Evolutionary conservation across 2,797 vertebrate species (phyloP).

Genomic region (Lithobates sylvaticus): DNA sequence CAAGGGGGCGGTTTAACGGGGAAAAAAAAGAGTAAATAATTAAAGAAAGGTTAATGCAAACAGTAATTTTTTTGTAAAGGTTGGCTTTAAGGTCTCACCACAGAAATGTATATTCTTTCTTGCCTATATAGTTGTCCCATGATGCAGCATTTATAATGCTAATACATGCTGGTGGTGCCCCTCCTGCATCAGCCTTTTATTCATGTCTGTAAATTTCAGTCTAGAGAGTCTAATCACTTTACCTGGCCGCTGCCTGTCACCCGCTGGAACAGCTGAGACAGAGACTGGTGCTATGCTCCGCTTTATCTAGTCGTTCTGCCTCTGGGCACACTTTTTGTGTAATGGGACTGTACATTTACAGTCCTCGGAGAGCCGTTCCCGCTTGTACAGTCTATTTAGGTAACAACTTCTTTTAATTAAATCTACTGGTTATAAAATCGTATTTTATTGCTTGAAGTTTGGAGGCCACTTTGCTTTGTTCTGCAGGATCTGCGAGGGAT

Average conservation of each 20-base stretch:
- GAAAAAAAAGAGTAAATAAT: too few species aligned
- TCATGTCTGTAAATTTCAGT: neutral
- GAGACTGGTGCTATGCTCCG: neutral
- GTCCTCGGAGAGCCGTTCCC: slow-evolving; percentile 38
- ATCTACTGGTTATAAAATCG: slow-evolving; percentile 46
- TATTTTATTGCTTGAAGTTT: slow-evolving; percentile 32
- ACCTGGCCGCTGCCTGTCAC: neutral
- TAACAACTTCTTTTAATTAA: slow-evolving; percentile 55
- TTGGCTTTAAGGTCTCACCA: too few species aligned
- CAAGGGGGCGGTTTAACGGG: too few species aligned
- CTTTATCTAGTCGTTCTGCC: slow-evolving; percentile 39
- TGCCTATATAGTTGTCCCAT: neutral
- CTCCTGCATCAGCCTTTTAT: too few species aligned
- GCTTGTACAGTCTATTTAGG: slow-evolving; percentile 49
- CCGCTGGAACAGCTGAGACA: neutral
- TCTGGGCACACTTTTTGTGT: slow-evolving; percentile 48
- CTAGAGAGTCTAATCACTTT: neutral
- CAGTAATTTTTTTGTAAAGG: too few species aligned
- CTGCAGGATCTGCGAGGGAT: neutral
- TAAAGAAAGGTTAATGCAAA: too few species aligned
- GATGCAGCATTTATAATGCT: neutral
- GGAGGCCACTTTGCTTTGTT: neutral
- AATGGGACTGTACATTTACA: slow-evolving; percentile 51
- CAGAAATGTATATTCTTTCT: too few species aligned
- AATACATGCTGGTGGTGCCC: too few species aligned